Conservation (phyloP, 2,113 vertebrate genomes). For the Neolamprologus variostigma region DNA sequence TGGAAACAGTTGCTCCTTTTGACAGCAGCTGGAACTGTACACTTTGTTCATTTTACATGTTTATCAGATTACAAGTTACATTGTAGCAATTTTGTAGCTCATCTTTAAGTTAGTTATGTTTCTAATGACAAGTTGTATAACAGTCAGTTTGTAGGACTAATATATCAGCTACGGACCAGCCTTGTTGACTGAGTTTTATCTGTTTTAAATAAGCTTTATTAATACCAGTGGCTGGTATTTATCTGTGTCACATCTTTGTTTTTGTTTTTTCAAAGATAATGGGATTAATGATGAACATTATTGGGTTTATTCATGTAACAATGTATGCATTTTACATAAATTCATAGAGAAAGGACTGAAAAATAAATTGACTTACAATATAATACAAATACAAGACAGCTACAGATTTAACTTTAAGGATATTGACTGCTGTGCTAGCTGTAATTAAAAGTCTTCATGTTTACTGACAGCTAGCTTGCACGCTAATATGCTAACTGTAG, state of each 20-base stretch:
- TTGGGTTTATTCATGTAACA: background rate
- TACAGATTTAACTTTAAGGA: background rate
- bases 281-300: background rate
- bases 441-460: background rate
- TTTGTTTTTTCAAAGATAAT: background rate
- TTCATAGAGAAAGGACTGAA: rapidly evolving
- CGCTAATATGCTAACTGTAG: background rate
- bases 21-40: background rate
- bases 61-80: background rate
- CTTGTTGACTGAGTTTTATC: background rate
- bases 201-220: background rate
- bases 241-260: background rate
- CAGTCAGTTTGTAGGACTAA: background rate
- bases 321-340: background rate
- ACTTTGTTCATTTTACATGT: background rate
- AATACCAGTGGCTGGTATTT: background rate
- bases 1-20: background rate
- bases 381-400: background rate
- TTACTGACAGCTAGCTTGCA: background rate
- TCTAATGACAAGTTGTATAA: background rate
- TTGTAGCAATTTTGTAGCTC: background rate
- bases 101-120: background rate
- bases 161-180: background rate
- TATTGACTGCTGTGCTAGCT: background rate
- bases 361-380: background rate